A percentile compares a stretch with the other conserved stretches of the same genome.
Conservation (phyloP, 1,140 invertebrate species). For the Contarinia nasturtii region DNA sequence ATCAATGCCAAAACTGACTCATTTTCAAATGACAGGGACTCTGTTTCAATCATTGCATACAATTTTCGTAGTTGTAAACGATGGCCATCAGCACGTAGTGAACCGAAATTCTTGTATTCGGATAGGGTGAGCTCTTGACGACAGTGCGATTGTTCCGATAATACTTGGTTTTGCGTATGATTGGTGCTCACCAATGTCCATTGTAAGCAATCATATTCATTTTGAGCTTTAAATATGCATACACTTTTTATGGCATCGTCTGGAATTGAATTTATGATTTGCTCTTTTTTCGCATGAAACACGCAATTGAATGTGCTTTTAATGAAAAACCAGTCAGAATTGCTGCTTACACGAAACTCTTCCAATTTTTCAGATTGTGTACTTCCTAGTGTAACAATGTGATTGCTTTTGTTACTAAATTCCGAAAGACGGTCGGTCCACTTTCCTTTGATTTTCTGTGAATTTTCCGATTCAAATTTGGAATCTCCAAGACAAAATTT, state of each 20-base stretch:
- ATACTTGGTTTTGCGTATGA: not conserved
- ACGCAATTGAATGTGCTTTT: not conserved
- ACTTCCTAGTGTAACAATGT: not conserved
- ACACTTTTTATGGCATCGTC: not conserved
- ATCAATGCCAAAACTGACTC: not conserved
- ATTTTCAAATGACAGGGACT: not conserved
- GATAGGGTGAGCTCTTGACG: not conserved
- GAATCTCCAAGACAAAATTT: not conserved
- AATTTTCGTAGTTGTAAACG: not conserved
- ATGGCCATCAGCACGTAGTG: not conserved
- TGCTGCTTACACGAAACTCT: no score
- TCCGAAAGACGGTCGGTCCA: not conserved
- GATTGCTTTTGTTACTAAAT: not conserved
- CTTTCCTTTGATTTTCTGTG: not conserved
- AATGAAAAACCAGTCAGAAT: not conserved
- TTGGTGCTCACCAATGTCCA: not conserved
- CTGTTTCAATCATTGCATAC: not conserved
- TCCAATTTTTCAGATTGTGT: not conserved
- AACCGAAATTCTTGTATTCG: not conserved
- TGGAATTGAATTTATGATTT: not conserved
- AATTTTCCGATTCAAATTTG: no score
- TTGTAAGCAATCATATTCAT: not conserved
- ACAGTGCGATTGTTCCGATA: not conserved
- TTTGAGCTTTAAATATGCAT: not conserved
- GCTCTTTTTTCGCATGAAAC: not conserved